These are phyloP conservation scores for Junco hyemalis DNA, from an alignment of 2,113 vertebrate genomes.

Conservation along the genomic window DNA sequence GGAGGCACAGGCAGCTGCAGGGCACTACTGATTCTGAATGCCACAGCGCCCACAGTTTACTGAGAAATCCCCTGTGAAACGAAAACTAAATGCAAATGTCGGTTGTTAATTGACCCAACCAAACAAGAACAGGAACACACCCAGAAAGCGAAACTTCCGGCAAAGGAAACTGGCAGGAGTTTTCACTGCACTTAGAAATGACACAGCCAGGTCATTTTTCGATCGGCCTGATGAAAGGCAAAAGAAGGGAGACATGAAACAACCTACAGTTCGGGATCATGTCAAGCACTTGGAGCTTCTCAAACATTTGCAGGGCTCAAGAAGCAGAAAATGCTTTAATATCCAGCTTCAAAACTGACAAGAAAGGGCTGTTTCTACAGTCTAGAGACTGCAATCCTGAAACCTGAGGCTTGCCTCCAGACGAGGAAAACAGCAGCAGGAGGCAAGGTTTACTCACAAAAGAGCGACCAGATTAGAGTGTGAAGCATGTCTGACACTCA, in stretches of 20 bases:
- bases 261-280: not conserved
- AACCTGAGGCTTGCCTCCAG: not conserved
- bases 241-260: not conserved
- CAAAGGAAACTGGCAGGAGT: slow-evolving; percentile 3
- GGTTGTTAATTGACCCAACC: not conserved
- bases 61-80: not conserved
- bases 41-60: not conserved
- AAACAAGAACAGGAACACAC: slow-evolving; percentile 31
- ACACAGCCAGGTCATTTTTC: slow-evolving; percentile 3
- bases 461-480: not conserved
- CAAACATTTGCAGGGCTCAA: not conserved
- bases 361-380: not conserved
- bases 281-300: not conserved
- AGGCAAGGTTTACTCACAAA: slow-evolving; percentile 8
- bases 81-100: not conserved
- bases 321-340: not conserved
- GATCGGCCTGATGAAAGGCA: not conserved
- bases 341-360: not conserved
- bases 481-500: not conserved
- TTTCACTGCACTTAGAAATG: slow-evolving; percentile 22
- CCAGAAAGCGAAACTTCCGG: slow-evolving; percentile 38
- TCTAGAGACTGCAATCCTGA: not conserved
- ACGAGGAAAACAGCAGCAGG: not conserved
- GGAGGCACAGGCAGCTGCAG: rapidly evolving
- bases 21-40: not conserved